Evolutionary conservation across 1,140 invertebrate genomes (phyloP), one percentile per base, ranked within the genome.

Genomic region (Drosophila trapezifrons): DNA sequence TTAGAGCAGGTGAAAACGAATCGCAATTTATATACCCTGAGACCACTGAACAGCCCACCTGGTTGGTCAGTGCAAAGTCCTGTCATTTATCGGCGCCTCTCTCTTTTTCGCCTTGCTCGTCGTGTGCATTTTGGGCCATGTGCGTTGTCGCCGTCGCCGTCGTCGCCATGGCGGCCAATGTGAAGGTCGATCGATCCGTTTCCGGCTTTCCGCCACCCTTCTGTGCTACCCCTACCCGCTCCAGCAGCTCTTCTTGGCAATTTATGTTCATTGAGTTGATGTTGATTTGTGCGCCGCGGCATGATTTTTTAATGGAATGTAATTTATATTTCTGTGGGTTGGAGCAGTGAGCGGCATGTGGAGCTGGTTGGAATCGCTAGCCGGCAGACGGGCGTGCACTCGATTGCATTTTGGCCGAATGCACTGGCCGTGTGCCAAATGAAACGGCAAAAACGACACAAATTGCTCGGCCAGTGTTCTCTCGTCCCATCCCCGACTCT

Each of bases 301-400:
- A 87, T 83, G 82, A 87, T 76, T 86, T 86, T 86, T 86, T 82
- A 86, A 86, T 86, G 82, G 82, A 86, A 86, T 86, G 79, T 76
- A 87, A 82, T 87, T 86, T 86, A 72, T 72, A 72, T 66, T 76
- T 60, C 10, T 25, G 69, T 42, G 60, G 13, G 74, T 47, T 35
- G 55, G 52, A 38, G n/a, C 2, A 1, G 38, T 10, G 37, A 13
- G 12, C 12, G 29, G 12, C 13, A 17, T 7, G 45, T 12, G 32
- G 38, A 46, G 27, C 29, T 29, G 15, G 15, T 20, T 3, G 40
- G 57, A 54, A 55, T 37, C 42, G 51, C 46, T 49, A 38, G 40
- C 38, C 27, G 54, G 71, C 73, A 80, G 62, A 81, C 37, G 63
- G 47, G 57, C 60, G 71, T 87, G 71, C 79, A 83, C 71, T 86